Evolutionary conservation across 2,888 invertebrate genomes (phyloP).

Genomic region (Stenodera caucasica): DNA sequence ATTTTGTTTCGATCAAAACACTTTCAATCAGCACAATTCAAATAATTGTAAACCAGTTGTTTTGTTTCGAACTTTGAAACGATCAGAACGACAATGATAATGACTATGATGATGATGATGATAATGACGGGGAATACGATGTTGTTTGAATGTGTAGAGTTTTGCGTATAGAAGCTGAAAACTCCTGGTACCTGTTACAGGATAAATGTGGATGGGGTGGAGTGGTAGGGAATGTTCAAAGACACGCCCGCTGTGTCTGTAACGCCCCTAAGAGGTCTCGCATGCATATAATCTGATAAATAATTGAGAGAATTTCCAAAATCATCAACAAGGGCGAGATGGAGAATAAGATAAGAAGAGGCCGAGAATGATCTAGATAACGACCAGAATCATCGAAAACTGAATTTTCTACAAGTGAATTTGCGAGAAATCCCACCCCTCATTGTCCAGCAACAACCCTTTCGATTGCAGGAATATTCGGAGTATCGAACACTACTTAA

Average conservation of each 20-base stretch:
- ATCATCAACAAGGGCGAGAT: too few species aligned
- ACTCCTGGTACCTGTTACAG: constrained; percentile 43
- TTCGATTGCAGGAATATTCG: too few species aligned
- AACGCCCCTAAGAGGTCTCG: constrained; percentile 46
- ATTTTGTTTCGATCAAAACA: neutral
- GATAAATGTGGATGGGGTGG: constrained; percentile 38
- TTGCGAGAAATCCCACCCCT: too few species aligned
- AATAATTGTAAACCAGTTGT: constrained; percentile 26
- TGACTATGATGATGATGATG: constrained; percentile 8
- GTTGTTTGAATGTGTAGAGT: constrained; percentile 27
- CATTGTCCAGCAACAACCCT: too few species aligned
- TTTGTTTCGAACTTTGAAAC: constrained; percentile 17
- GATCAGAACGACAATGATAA: too few species aligned
- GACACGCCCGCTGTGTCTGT: constrained; percentile 47
- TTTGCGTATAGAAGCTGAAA: constrained; percentile 37
- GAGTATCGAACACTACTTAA: too few species aligned
- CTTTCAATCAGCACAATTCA: neutral
- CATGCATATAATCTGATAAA: constrained; percentile 34
- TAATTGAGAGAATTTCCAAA: constrained; percentile 18
- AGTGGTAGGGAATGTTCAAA: constrained; percentile 40
- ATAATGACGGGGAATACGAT: constrained; percentile 46
- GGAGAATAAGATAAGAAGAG: too few species aligned
- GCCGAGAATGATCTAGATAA: too few species aligned
- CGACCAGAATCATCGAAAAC: neutral
- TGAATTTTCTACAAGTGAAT: neutral